Evolutionary conservation across 2,113 vertebrate species (phyloP), one percentile per base, ranked within the genome.

Genomic region (Macquaria ambigua): DNA sequence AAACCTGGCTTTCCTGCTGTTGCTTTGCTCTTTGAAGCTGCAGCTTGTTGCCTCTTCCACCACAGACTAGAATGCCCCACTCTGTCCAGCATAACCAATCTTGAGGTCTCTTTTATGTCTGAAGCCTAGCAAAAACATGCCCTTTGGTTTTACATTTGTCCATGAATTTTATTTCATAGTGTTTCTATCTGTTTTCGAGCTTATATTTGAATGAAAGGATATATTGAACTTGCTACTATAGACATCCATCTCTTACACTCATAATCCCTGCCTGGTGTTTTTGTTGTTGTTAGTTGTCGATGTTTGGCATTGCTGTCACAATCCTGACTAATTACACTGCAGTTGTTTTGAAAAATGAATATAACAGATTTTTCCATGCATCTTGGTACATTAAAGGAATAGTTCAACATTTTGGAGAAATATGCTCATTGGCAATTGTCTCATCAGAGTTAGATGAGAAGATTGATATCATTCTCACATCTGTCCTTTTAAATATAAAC

Each of bases 21-120:
- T 52, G 67, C 76, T 67, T 46, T 34, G 75, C 77, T 78, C 89
- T 92, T 92, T 93, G 90, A 92, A 86, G 75, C 56, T 56, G 39
- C 18, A 69, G 31, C 76, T 37, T 43, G 58, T 25, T 25, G 67
- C 63, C 15, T 75, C 41, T 50, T 82, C 74, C 63, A 53, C 28
- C 53, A 7, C 0, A 7, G 56, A 61, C 28, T 4, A 11, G 37
- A 25, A 21, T 2, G 28, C 2, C 46, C 41, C 18, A 11, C 34
- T 75, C 31, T 31, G 53, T 64, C 62, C 11, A 12, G 11, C 8
- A 7, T 25, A 50, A n/a, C 39, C 34, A 34, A 34, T 64, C 20
- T n/a, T 16, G 11, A 31, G 41, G 21, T 66, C 25, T 34, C 37
- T 73, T 63, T 21, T 16, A 25, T 37, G 11, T 48, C 14, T 70